Conservation (phyloP, 2,888 invertebrate species). For the Lamellibrachia satsuma region DNA sequence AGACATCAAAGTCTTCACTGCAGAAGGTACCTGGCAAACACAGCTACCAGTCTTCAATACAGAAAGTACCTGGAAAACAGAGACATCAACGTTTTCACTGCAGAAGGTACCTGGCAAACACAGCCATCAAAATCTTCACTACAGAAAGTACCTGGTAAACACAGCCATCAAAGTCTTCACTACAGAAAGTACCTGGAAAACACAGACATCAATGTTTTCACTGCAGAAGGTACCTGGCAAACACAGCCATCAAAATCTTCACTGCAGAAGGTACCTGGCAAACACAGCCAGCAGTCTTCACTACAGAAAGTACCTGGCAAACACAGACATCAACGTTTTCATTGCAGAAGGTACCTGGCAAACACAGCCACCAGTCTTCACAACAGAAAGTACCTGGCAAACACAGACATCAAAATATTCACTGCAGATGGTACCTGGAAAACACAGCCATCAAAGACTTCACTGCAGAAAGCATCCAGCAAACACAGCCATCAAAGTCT, state of each 20-base stretch:
- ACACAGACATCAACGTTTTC: conserved; percentile 22
- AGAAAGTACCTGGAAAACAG: too few species aligned
- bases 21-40: too few species aligned
- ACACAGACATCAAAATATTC: conserved; percentile 23
- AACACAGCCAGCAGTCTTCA: not conserved
- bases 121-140: too few species aligned
- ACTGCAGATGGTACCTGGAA: not conserved
- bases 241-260: conserved; percentile 23
- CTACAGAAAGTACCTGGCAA: too few species aligned
- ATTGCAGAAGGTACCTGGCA: not conserved
- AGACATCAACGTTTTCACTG: too few species aligned
- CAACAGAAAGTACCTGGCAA: too few species aligned
- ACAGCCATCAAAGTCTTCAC: conserved; percentile 24
- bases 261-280: not conserved
- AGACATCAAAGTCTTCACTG: too few species aligned
- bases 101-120: too few species aligned
- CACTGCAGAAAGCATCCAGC: too few species aligned
- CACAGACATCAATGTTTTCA: not conserved
- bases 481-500: conserved; percentile 21
- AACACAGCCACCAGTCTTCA: not conserved
- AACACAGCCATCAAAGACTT: not conserved
- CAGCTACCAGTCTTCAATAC: too few species aligned
- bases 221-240: too few species aligned
- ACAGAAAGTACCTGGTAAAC: too few species aligned
- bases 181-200: not conserved